phyloP scores from a whole-genome alignment of 2,113 vertebrate genomes.

The Pimephales promelas region DNA sequence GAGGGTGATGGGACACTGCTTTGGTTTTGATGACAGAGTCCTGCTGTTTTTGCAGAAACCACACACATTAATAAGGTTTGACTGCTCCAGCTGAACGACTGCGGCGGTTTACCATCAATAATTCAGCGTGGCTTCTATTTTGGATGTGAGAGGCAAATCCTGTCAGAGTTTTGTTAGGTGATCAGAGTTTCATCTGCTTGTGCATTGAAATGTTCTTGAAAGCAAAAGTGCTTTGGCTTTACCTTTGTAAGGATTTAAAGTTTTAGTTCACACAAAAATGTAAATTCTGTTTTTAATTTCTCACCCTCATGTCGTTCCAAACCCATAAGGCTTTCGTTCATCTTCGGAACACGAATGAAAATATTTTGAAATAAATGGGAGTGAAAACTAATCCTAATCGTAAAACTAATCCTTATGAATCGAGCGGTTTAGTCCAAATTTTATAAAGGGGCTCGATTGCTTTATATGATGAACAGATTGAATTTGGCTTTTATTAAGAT shows the following conservation, averaged over 20 bases:
- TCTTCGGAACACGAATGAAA: too few species aligned
- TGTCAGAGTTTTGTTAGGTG: neutral
- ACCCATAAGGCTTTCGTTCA: too few species aligned
- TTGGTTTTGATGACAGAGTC: slow-evolving; percentile 6
- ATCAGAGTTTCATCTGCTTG: neutral
- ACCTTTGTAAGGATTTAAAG: neutral
- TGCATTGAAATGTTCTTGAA: neutral
- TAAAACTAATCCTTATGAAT: too few species aligned
- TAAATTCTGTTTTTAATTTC: too few species aligned
- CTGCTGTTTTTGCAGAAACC: slow-evolving; percentile 28
- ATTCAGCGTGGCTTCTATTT: slow-evolving; percentile 42
- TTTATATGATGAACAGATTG: too few species aligned
- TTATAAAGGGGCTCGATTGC: too few species aligned
- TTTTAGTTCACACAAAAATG: neutral
- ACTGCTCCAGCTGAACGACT: slow-evolving; percentile 23
- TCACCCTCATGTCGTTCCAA: too few species aligned
- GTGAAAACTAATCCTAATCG: too few species aligned
- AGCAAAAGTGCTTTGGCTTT: neutral
- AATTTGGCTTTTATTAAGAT: too few species aligned
- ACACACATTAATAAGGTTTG: slow-evolving; percentile 11
- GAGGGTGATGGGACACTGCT: neutral
- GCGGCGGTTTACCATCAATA: slow-evolving; percentile 33
- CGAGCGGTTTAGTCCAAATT: too few species aligned
- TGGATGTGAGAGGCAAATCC: slow-evolving; percentile 1
- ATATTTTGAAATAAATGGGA: too few species aligned